These are phyloP conservation scores for Drosophila repleta DNA, from an alignment of 1,140 invertebrate species.

Conservation along the genomic window DNA sequence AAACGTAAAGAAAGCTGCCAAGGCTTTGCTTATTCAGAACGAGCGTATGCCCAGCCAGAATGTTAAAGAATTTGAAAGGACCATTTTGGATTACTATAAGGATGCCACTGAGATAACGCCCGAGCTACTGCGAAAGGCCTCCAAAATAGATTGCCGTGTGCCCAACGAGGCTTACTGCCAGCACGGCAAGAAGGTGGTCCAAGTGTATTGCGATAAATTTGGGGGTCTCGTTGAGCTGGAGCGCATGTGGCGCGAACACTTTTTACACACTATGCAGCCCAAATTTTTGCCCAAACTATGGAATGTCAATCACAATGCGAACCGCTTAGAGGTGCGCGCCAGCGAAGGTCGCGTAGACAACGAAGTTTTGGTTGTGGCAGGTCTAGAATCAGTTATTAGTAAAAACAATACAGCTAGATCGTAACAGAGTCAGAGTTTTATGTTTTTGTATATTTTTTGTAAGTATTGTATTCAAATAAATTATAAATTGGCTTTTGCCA, in stretches of 20 bases:
- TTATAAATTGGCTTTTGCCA: slow-evolving; percentile 58
- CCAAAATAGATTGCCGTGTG: slow-evolving; percentile 82
- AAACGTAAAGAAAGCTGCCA: slow-evolving; percentile 88
- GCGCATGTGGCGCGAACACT: slow-evolving; percentile 91
- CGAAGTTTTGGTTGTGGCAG: slow-evolving; percentile 84
- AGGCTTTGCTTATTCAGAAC: slow-evolving; percentile 86
- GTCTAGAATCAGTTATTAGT: slow-evolving; percentile 53
- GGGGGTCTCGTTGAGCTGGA: slow-evolving; percentile 89
- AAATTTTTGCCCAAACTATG: slow-evolving; percentile 89
- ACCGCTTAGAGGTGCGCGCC: slow-evolving; percentile 85
- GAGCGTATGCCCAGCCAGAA: slow-evolving; percentile 85
- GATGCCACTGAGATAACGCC: slow-evolving; percentile 84
- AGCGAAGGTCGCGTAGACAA: slow-evolving; percentile 85
- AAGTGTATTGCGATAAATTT: slow-evolving; percentile 85
- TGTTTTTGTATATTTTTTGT: slow-evolving; percentile 42
- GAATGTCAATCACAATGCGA: slow-evolving; percentile 90
- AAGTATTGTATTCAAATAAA: slow-evolving; percentile 61
- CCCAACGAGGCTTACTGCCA: slow-evolving; percentile 86
- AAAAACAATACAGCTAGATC: background rate
- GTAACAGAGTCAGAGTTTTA: slow-evolving; percentile 4
- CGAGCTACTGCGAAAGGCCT: slow-evolving; percentile 84
- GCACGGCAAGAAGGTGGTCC: slow-evolving; percentile 89
- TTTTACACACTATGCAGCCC: slow-evolving; percentile 90
- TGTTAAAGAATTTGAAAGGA: slow-evolving; percentile 84
- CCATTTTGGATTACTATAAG: slow-evolving; percentile 84